phyloP scores from a whole-genome alignment of 2,113 vertebrate genomes.

The Zosterops borbonicus region DNA sequence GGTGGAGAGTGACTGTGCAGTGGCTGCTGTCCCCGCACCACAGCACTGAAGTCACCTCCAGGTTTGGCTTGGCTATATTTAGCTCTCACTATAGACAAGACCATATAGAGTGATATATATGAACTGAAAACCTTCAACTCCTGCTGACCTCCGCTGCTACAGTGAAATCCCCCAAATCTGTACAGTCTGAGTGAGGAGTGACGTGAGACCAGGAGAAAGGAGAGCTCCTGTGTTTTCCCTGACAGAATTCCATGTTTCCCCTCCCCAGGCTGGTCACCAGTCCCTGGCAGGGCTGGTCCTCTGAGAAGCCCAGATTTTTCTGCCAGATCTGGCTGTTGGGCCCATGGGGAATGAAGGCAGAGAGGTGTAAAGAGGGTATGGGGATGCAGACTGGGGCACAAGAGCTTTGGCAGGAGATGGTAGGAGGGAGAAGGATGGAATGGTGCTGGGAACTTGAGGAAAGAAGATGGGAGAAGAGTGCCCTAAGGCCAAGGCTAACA shows the following conservation, averaged over 20 bases:
- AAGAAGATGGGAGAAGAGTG: not conserved
- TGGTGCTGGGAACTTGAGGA: not conserved
- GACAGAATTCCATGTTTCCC: not conserved
- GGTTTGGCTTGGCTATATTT: slow-evolving; percentile 54
- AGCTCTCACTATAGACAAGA: slow-evolving; percentile 31
- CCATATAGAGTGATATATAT: slow-evolving; percentile 47
- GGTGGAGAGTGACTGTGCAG: not conserved
- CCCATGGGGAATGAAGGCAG: not conserved
- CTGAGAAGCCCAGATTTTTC: not conserved
- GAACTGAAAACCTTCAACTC: slow-evolving; percentile 54
- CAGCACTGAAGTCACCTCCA: slow-evolving; percentile 52
- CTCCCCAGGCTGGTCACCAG: not conserved
- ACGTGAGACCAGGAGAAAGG: accelerated
- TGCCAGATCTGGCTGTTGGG: not conserved
- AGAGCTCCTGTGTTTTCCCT: not conserved
- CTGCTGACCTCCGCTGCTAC: slow-evolving; percentile 27
- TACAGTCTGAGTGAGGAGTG: not conserved
- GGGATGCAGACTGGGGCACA: accelerated
- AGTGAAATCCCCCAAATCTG: not conserved
- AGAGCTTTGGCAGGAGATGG: not conserved
- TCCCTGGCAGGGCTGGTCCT: not conserved
- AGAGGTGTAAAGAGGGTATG: not conserved
- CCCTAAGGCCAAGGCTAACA: not conserved
- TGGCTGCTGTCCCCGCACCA: not conserved
- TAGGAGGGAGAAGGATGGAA: not conserved